These are phyloP conservation scores for Taxidea taxus DNA, from an alignment of 2,113 vertebrate species.

Conservation along the genomic window DNA sequence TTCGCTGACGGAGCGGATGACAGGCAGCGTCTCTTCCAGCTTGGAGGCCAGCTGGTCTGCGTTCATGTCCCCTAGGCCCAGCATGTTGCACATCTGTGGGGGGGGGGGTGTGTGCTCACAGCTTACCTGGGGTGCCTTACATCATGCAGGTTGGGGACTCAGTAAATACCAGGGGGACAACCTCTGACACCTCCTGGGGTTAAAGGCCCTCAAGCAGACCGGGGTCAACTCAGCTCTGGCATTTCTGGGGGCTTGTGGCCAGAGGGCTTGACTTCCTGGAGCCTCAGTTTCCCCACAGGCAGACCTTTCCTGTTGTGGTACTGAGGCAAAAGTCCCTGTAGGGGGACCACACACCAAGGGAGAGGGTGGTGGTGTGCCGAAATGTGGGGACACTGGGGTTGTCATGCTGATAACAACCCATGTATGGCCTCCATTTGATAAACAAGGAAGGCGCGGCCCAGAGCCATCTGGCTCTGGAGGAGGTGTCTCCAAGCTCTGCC, in stretches of 20 bases:
- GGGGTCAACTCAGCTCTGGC: background rate
- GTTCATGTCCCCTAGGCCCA: conserved; percentile 96
- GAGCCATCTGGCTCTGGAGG: background rate
- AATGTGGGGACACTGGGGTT: background rate
- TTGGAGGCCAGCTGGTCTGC: conserved; percentile 96
- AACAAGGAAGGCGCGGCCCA: background rate
- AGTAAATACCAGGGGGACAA: accelerated
- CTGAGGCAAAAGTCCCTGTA: background rate
- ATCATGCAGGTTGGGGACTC: background rate
- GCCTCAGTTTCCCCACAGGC: background rate
- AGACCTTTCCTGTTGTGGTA: background rate
- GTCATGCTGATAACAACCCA: background rate
- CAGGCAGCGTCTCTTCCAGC: conserved; percentile 93
- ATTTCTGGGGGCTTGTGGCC: background rate
- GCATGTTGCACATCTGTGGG: conserved; percentile 95
- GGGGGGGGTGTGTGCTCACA: background rate
- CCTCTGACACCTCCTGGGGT: background rate
- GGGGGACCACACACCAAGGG: background rate
- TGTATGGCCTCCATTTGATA: background rate
- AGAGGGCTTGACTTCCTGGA: background rate
- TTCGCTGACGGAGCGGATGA: conserved; percentile 96
- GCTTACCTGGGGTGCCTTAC: background rate
- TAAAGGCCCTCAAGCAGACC: too few relatives aligned
- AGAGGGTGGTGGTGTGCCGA: background rate
- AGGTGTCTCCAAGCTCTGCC: background rate